Conservation (phyloP, 2,113 vertebrate species). For the Dinomys branickii region DNA sequence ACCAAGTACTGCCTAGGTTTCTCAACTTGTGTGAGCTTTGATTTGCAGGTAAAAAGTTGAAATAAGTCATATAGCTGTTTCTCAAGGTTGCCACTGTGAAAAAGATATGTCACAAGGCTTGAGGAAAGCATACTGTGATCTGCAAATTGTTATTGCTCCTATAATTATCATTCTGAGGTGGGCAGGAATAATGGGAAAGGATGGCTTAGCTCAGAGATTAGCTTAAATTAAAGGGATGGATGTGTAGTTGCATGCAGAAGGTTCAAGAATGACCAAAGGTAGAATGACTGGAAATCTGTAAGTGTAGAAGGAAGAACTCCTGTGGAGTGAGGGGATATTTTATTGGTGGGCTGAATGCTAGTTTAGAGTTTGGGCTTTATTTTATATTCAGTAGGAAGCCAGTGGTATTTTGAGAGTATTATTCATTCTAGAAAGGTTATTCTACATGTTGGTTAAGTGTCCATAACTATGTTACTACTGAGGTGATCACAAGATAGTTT, state of each 20-base stretch:
- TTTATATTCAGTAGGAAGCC: not conserved
- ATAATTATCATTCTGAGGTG: not conserved
- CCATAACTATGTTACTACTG: not conserved
- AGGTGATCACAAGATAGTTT: not conserved
- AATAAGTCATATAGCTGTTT: not conserved
- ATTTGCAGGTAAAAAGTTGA: slow-evolving; percentile 12
- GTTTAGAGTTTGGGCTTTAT: not conserved
- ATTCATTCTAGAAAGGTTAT: not conserved
- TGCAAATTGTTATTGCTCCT: not conserved
- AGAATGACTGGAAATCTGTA: not conserved
- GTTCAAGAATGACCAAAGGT: not conserved
- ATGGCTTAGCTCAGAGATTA: not conserved
- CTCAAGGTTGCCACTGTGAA: not conserved
- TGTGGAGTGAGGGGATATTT: not conserved
- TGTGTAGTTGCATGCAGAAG: not conserved
- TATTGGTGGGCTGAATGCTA: not conserved
- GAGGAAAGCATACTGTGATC: not conserved
- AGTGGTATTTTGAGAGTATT: not conserved
- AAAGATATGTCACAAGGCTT: not conserved
- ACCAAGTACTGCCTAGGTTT: not conserved
- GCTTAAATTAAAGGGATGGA: not conserved
- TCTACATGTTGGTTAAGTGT: not conserved
- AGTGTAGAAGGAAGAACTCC: not conserved
- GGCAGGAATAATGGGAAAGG: not conserved
- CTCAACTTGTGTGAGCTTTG: not conserved